Conservation (phyloP, 2,113 vertebrate species). For the Taurulus bubalis region DNA sequence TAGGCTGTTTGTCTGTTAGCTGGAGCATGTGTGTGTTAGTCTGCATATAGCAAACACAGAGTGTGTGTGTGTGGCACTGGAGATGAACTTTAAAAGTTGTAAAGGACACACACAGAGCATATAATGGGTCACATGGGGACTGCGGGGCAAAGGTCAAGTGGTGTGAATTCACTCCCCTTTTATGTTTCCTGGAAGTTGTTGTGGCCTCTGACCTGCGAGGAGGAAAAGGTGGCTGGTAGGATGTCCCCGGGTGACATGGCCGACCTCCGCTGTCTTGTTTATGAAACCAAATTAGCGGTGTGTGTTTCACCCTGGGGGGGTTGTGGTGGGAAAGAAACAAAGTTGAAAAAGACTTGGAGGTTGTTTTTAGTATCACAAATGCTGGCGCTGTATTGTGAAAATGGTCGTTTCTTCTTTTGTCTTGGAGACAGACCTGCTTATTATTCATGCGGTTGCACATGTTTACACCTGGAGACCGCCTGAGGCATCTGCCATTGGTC, state of each 20-base stretch:
- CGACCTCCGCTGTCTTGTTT: background rate
- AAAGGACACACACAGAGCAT: conserved; percentile 9
- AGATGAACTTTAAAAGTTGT: conserved; percentile 19
- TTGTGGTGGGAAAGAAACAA: no score
- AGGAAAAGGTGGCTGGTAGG: conserved; percentile 30
- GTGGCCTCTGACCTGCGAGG: conserved; percentile 66
- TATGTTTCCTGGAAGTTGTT: conserved; percentile 72
- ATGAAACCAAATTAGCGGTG: background rate
- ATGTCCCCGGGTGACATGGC: conserved; percentile 39
- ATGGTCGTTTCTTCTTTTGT: background rate
- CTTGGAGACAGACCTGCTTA: conserved; percentile 28
- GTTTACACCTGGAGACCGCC: conserved; percentile 58
- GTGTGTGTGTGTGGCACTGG: conserved; percentile 8
- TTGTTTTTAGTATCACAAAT: background rate
- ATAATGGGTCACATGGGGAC: conserved; percentile 57
- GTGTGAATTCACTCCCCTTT: conserved; percentile 70
- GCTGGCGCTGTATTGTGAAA: background rate
- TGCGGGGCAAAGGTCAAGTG: conserved; percentile 75
- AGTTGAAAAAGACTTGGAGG: background rate
- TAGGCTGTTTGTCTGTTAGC: conserved; percentile 6
- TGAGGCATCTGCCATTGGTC: conserved; percentile 12
- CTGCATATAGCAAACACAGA: conserved; percentile 12
- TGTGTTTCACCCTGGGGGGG: no score
- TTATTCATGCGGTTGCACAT: conserved; percentile 47
- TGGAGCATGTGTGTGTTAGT: conserved; percentile 23